Base-by-base conservation (phyloP, 2,113 vertebrate genomes). In the Haliaeetus leucogaster region DNA sequence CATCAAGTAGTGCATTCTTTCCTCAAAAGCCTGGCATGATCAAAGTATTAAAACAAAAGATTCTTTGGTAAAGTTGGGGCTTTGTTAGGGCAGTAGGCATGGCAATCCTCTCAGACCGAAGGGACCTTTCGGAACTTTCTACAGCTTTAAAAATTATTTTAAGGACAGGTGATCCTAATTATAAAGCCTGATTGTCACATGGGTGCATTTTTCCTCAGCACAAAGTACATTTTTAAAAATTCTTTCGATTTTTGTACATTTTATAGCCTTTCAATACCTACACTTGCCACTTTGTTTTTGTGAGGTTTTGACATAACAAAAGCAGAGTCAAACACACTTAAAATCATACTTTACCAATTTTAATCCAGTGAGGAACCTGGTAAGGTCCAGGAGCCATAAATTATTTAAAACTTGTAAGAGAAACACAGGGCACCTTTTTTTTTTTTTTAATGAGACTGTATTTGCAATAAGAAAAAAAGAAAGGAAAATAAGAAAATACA, bases 41-140 rank as follows among this genome's bases (percentile, higher is more conserved):
- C 42, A 5, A 91, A 96, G 70, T 34, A 72, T 32, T 82, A 80
- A 88, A 93, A 70, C 81, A 87, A 93, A 93, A 94, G 74, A 68
- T 53, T 82, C 34, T 29, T 22, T 42, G 27, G 58, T 32, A 82
- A 92, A 92, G 25, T 38, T 82, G 25, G 29, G 38, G 78, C 58
- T 96, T 88, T 93, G 73, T 68, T 72, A 90, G 66, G 42, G 81
- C 30, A 87, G 56, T 3, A 63, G 65, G 66, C 23, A 85, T 2
- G 21, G 42, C 20, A 45, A 56, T 38, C 27, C 36, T 55, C 50
- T 58, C 50, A n/a, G 47, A 50, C 15, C 2, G 2, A 72, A 87
- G 19, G 47, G 43, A 68, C 4, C 20, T 48, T 67, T 72, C 17
- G 43, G 77, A 94, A 93, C 56, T 72, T 89, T 48, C 34, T 19